These are phyloP conservation scores for Coracopsis vasa DNA, from an alignment of 2,113 vertebrate genomes.

Conservation along the genomic window DNA sequence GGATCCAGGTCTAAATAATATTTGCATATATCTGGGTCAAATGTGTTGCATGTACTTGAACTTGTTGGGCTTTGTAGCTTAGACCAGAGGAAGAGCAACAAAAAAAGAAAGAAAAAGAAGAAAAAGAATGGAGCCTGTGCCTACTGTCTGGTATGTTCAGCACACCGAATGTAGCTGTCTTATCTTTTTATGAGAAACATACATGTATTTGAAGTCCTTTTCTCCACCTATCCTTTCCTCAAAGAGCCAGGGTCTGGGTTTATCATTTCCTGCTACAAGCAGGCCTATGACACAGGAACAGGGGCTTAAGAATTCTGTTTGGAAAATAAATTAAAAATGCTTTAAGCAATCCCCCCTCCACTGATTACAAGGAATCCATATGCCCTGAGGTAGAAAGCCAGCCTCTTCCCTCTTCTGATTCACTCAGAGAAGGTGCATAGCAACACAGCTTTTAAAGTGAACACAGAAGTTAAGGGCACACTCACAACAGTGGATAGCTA, in stretches of 20 bases:
- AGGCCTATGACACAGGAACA: neutral
- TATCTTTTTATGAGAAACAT: constrained; percentile 8
- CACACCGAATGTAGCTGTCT: neutral
- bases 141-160: neutral
- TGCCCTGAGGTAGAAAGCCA: neutral
- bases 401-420: neutral
- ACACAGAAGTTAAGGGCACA: neutral
- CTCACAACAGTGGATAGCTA: neutral
- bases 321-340: constrained; percentile 13
- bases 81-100: neutral
- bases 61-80: neutral
- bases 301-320: neutral
- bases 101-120: neutral
- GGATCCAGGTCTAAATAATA: neutral
- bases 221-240: neutral
- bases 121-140: neutral
- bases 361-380: neutral
- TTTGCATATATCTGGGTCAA: neutral
- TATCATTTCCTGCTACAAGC: constrained; percentile 40
- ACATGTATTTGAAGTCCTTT: constrained; percentile 12
- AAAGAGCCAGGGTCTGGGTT: neutral
- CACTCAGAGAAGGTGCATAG: neutral
- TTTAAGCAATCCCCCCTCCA: neutral
- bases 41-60: neutral
- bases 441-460: neutral